Base-by-base conservation (phyloP, 2,113 vertebrate genomes). In the Bagarius yarrelli region DNA sequence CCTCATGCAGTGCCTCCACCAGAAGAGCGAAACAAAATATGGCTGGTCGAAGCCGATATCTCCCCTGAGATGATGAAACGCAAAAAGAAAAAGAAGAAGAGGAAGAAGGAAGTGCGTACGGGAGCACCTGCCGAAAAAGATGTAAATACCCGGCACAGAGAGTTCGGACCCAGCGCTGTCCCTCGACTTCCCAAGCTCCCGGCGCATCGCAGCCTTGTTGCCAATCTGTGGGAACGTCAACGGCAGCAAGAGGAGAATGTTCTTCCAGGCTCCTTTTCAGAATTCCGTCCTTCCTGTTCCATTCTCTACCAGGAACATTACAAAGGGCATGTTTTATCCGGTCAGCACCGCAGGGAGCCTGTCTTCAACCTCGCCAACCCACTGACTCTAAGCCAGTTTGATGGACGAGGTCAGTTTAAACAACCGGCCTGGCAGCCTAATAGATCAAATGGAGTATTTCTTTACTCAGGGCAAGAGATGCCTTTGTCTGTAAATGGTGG, bases 41-140 rank as follows among this genome's bases (percentile, higher is more conserved):
- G 96, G 96, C 88, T 96, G 91, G 95, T 96, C 67, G 95, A 98
- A 81, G 95, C 95, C 0, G 95, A 97, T 47, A 93, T 95, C 81
- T 95, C 95, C 3, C 94, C 96, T 0, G 94, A 97, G 88, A 92
- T 96, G 88, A 94, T 95, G 85, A 95, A 97, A 86, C 94, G 94
- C 82, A 97, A 93, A 88, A 97, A 95, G 90, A 97, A 95, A 87
- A 90, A 94, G 86, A 96, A 93, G 89, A 95, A 93, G 92, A 95
- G 92, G 82, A 97, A 93, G 90, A 96, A 96, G 89, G 95, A 95
- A 44, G 55, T 89, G 86, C 90, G 60, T 47, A 90, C 90, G 0
- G 81, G 90, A 73, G 0, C 83, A 9, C 30, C 53, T n/a, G 34
- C 86, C 0, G 0, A 30, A 0, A 90, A 92, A 70, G 91, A 87